Base-by-base conservation (phyloP, 2,888 invertebrate genomes). In the Muscina levida region DNA sequence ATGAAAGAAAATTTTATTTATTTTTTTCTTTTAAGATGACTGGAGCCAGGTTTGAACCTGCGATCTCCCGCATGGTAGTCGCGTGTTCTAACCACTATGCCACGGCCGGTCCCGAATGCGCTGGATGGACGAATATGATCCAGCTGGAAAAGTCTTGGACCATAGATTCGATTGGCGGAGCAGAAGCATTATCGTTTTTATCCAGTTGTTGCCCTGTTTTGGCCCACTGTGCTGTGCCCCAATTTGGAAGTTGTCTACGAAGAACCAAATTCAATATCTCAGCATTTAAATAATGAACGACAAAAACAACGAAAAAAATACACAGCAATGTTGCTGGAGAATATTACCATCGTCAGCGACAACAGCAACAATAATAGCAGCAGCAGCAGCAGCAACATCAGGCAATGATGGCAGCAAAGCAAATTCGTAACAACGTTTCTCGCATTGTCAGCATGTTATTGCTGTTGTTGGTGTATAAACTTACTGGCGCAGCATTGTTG, bases 221-320 rank as follows among this genome's bases (percentile, higher is more conserved):
- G 62, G 72, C 53, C 79, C 79, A 79, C 75, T 79, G 79, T 79
- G 72, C 79, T 75, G 72, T 79, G 79, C 75, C 79, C 79, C 72
- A 79, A 76, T 79, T 79, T 68, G 68, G 39, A 76, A 59, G 68
- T 59, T 53, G 37, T 46, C 19, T 3, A 26, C 5, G 26, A 73
- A 73, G 65, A 78, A 70, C 26, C 62, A 62, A 73, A 31, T 6
- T 46, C 13, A 22, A 44, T 71, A 72, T 59, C 67, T 68, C 62
- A 68, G 68, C 59, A 75, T 79, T 79, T 62, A 68, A 79, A 79
- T 79, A 67, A 74, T 67, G 44, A 75, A 79, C 51, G 59, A 62
- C 17, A 76, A 71, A 19, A 53, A 13, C 1, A 59, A 39, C 66
- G 2, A 62, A 62, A 42, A 39, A 70, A 31, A 62, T 44, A 31